phyloP scores from a whole-genome alignment of 2,113 vertebrate species.

The Brachionichthys hirsutus region DNA sequence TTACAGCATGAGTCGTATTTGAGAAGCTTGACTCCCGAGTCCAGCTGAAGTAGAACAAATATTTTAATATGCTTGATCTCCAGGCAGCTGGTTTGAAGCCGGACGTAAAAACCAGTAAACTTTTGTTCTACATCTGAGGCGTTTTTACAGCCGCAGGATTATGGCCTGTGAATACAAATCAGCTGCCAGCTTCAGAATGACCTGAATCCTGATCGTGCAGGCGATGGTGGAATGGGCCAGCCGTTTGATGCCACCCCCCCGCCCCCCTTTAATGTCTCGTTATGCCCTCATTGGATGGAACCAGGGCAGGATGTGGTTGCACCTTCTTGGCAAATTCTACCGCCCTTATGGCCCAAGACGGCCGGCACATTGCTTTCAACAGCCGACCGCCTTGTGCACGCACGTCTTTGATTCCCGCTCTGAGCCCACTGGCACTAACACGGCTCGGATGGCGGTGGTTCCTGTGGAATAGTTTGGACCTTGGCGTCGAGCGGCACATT shows the following conservation, averaged over 20 bases:
- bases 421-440: conserved; percentile 45
- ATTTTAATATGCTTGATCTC: conserved; percentile 3
- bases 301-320: conserved; percentile 65
- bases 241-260: conserved; percentile 48
- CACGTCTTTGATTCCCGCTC: conserved; percentile 49
- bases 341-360: conserved; percentile 26
- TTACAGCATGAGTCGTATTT: conserved; percentile 10
- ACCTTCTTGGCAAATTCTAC: conserved; percentile 56
- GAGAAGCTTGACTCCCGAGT: neutral
- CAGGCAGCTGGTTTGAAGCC: conserved; percentile 2
- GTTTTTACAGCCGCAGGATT: conserved; percentile 29
- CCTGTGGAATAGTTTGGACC: conserved; percentile 40
- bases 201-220: conserved; percentile 22
- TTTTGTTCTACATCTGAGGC: conserved; percentile 26
- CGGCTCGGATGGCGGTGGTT: conserved; percentile 40
- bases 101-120: conserved; percentile 7
- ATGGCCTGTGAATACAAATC: conserved; percentile 31
- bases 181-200: conserved; percentile 42
- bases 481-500: conserved; percentile 15
- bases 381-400: conserved; percentile 41
- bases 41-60: conserved; percentile 12
- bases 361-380: conserved; percentile 40
- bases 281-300: conserved; percentile 38
- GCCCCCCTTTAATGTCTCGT: conserved; percentile 29
- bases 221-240: conserved; percentile 15